Base-by-base conservation (phyloP, 1,140 invertebrate species). In the Daktulosphaira vitifoliae region DNA sequence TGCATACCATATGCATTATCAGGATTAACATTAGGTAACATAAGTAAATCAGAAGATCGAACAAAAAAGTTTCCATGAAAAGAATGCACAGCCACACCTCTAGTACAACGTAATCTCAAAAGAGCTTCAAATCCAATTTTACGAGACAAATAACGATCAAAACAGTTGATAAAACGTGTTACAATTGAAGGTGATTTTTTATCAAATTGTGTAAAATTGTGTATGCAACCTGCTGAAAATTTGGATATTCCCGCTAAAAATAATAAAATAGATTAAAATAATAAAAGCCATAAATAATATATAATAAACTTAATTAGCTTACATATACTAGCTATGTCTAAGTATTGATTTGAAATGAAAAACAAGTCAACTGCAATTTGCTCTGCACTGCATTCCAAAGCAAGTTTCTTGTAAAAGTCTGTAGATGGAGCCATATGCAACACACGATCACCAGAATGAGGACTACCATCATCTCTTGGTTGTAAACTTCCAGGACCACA, bases 21-120 rank as follows among this genome's bases (percentile, higher is more conserved):
- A 0, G 96, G 96, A 78, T 96, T 99, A 46, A 98, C 87, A 78
- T 98, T 99, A 25, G 97, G 94, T 67, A 99, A 77, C 37, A 92
- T 94, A 18, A 99, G 77, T 16, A 99, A 78, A 78, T 99, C 96
- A 4, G 95, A 97, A 0, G 96, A 98, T 18, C 97, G 81, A 38
- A 99, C 96, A 78, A 99, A 99, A 81, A 98, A 98, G 76, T 98
- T 98, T 9, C 97, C 97, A 79, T 99, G 95, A 81, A 99, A 99
- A 69, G 94, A 95, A 74, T 98, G 93, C 68, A 99, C 94, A 33
- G 89, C 82, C 46, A 99, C 76, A 16, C 96, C 91, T 75, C 87
- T 83, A 8, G 93, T 95, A 74, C 93, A 98, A 5, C 96, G 81
- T 65, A 99, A 87, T 72, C 97, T 82, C 92, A 99, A 95, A 1